Conservation (phyloP, 2,113 vertebrate genomes). For the Tretioscincus oriximinensis region DNA sequence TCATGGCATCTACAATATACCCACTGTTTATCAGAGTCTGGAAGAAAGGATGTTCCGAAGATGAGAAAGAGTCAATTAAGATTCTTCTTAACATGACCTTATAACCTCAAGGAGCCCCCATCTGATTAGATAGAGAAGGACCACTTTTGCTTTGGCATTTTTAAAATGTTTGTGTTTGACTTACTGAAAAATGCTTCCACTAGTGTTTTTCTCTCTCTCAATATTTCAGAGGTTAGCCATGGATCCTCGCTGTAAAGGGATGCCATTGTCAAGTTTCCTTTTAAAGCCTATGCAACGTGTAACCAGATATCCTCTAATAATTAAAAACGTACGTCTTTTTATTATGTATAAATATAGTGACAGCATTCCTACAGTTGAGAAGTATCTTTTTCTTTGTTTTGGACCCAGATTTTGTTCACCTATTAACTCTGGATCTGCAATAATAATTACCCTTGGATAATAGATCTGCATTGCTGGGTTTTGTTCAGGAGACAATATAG, state of each 20-base stretch:
- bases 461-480: too few species aligned
- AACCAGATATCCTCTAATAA: conserved; percentile 96
- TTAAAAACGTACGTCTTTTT: conserved; percentile 89
- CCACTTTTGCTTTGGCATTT: neutral
- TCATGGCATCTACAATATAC: neutral
- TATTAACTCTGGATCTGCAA: neutral
- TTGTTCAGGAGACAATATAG: neutral
- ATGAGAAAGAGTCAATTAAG: neutral
- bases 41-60: neutral
- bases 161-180: conserved; percentile 13
- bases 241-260: conserved; percentile 97
- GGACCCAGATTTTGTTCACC: neutral
- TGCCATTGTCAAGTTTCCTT: conserved; percentile 97
- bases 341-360: neutral
- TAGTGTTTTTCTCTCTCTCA: conserved; percentile 52
- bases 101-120: neutral
- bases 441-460: neutral
- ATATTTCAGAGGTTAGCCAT: conserved; percentile 90
- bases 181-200: conserved; percentile 20
- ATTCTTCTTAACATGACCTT: neutral
- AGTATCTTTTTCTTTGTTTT: neutral
- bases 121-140: neutral
- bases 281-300: conserved; percentile 99
- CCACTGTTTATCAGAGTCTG: neutral
- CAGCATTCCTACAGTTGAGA: conserved; percentile 30